Conservation (phyloP, 2,113 vertebrate species). For the Labeo catla region DNA sequence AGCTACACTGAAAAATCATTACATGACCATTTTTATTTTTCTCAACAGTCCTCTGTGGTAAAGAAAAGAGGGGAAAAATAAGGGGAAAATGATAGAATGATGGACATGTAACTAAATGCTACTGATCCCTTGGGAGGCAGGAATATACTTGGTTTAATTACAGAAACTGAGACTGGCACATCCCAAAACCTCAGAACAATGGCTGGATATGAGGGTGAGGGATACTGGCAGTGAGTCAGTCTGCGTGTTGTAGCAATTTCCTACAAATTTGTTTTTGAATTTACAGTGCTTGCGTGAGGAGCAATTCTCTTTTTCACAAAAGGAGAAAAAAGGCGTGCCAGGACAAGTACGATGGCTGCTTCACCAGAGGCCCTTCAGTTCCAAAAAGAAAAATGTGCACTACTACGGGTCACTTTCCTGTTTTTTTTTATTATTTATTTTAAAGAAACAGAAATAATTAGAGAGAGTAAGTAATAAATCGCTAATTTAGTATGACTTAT, state of each 20-base stretch:
- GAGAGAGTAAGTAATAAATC: neutral
- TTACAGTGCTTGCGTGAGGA: slow-evolving; percentile 79
- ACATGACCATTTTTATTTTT: slow-evolving; percentile 60
- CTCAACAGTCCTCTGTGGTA: slow-evolving; percentile 54
- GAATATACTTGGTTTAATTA: slow-evolving; percentile 69
- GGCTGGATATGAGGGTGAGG: slow-evolving; percentile 58
- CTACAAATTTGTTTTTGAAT: slow-evolving; percentile 80
- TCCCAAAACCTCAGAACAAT: slow-evolving; percentile 63
- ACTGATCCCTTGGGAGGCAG: slow-evolving; percentile 40
- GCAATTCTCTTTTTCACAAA: slow-evolving; percentile 77
- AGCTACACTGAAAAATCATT: slow-evolving; percentile 58
- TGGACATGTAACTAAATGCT: slow-evolving; percentile 1
- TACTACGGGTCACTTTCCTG: neutral
- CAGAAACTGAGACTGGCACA: slow-evolving; percentile 61
- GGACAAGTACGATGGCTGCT: slow-evolving; percentile 75
- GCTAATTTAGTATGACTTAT: neutral
- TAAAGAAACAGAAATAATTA: neutral
- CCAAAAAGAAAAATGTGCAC: slow-evolving; percentile 36
- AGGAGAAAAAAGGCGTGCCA: slow-evolving; percentile 75
- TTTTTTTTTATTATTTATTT: neutral
- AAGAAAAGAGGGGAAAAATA: neutral
- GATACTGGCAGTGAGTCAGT: slow-evolving; percentile 74
- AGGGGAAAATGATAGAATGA: slow-evolving; percentile 18
- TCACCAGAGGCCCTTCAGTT: slow-evolving; percentile 42
- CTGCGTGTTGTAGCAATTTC: slow-evolving; percentile 78